Conservation (phyloP, 2,797 vertebrate genomes). For the Mus spretus region DNA sequence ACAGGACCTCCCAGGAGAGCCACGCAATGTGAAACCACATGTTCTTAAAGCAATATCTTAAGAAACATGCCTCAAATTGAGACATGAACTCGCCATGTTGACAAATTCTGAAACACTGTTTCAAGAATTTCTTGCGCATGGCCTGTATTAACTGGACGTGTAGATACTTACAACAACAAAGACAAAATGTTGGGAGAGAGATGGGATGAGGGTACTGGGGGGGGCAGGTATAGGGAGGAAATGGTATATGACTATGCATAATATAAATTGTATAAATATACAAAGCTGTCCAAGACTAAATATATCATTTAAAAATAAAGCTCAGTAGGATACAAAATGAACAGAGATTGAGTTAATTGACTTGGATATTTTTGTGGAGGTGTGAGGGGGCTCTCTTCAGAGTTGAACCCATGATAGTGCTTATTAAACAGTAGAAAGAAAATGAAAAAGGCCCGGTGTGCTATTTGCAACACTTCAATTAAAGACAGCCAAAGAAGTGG, state of each 20-base stretch:
- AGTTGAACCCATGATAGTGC: not conserved
- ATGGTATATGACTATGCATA: not conserved
- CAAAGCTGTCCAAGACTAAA: not conserved
- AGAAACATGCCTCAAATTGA: conserved; percentile 80
- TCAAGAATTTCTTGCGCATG: conserved; percentile 61
- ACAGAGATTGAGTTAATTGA: not conserved
- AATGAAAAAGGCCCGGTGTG: fast-evolving
- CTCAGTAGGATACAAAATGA: not conserved
- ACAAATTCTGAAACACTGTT: conserved; percentile 59
- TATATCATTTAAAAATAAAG: not conserved
- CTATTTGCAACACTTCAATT: not conserved
- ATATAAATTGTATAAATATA: not conserved
- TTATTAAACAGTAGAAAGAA: too few species aligned
- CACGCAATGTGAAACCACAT: conserved; percentile 46
- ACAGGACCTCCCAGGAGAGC: not conserved
- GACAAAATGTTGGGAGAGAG: not conserved
- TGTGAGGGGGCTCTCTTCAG: fast-evolving
- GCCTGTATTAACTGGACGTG: not conserved
- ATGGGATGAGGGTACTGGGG: too few species aligned
- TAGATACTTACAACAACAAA: too few species aligned
- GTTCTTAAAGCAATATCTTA: conserved; percentile 75
- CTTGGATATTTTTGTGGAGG: too few species aligned
- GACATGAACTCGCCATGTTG: conserved; percentile 71
- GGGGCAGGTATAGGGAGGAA: too few species aligned
- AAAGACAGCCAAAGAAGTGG: not conserved